Evolutionary conservation across 1,140 invertebrate genomes (phyloP).

Genomic region (Paralvinella palmiformis): DNA sequence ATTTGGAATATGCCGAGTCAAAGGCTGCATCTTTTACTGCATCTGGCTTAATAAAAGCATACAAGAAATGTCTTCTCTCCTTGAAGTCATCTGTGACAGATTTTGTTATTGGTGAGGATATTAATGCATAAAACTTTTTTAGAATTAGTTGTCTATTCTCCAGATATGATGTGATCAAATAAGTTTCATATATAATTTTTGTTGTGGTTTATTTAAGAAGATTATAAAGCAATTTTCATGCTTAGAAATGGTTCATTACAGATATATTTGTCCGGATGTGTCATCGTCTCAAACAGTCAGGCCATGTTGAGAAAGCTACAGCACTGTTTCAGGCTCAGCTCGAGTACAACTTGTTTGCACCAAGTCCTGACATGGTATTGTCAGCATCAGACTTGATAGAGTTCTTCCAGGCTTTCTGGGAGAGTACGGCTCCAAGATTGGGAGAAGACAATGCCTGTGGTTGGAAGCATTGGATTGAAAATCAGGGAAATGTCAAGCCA

Average conservation of each 20-base stretch:
- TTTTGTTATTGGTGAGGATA: constrained; percentile 18
- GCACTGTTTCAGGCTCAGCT: constrained; percentile 52
- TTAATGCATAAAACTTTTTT: background rate
- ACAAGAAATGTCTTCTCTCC: constrained; percentile 46
- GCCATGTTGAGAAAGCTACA: constrained; percentile 52
- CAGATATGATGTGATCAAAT: background rate
- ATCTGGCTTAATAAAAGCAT: constrained; percentile 38
- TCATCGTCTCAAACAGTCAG: constrained; percentile 44
- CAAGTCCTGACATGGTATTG: constrained; percentile 25
- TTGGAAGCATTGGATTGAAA: constrained; percentile 43
- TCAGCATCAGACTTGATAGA: constrained; percentile 30
- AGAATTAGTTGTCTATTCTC: background rate
- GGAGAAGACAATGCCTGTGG: constrained; percentile 49
- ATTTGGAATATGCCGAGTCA: constrained; percentile 45
- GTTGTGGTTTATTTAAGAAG: background rate
- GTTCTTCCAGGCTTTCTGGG: constrained; percentile 55
- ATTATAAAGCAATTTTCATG: background rate
- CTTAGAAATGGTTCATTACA: constrained; percentile 24
- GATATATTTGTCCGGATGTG: constrained; percentile 48
- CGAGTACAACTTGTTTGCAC: constrained; percentile 53
- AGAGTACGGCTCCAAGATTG: constrained; percentile 50
- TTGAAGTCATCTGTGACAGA: constrained; percentile 30
- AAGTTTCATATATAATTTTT: background rate
- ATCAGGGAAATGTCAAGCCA: constrained; percentile 7
- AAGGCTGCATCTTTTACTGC: constrained; percentile 45